A percentile compares a stretch with the other conserved stretches of the same genome.
These are phyloP conservation scores for Nomada hirtipes DNA, from an alignment of 2,888 invertebrate genomes.

Conservation along the genomic window DNA sequence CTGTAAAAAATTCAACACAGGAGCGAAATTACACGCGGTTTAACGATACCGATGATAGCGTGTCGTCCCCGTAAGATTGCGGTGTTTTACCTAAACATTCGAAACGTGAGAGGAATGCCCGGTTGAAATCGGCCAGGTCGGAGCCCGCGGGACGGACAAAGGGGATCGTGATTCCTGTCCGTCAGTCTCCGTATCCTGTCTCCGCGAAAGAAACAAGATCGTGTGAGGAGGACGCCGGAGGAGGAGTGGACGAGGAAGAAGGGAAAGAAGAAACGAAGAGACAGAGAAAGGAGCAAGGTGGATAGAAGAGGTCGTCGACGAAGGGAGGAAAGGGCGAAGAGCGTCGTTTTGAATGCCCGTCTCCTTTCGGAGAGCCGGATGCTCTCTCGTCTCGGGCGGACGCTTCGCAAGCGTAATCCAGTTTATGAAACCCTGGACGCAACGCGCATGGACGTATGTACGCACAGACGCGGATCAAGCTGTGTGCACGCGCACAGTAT, in stretches of 20 bases:
- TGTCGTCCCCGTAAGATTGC: slow-evolving; percentile 46
- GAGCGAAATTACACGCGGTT: slow-evolving; percentile 36
- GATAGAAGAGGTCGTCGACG: slow-evolving; percentile 44
- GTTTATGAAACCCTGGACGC: slow-evolving; percentile 73
- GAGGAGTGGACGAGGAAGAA: slow-evolving; percentile 23
- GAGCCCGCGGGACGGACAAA: slow-evolving; percentile 70
- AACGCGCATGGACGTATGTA: slow-evolving; percentile 36
- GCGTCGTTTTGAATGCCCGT: slow-evolving; percentile 71
- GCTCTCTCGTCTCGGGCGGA: slow-evolving; percentile 70
- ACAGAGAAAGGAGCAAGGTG: slow-evolving; percentile 13
- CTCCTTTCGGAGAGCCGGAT: slow-evolving; percentile 76
- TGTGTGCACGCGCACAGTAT: slow-evolving; percentile 20
- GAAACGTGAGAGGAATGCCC: slow-evolving; percentile 72
- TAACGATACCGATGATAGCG: slow-evolving; percentile 64
- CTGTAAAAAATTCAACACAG: slow-evolving; percentile 16
- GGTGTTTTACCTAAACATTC: slow-evolving; percentile 70
- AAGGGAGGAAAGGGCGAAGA: slow-evolving; percentile 54
- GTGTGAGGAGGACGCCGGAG: slow-evolving; percentile 60
- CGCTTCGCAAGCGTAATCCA: slow-evolving; percentile 74
- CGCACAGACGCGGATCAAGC: background rate
- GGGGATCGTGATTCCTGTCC: slow-evolving; percentile 73
- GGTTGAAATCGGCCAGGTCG: slow-evolving; percentile 63
- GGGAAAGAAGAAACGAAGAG: slow-evolving; percentile 9
- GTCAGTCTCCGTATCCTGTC: slow-evolving; percentile 72
- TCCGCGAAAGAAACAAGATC: slow-evolving; percentile 70